Evolutionary conservation across 2,888 invertebrate genomes (phyloP).

Genomic region (Macropis europaea): DNA sequence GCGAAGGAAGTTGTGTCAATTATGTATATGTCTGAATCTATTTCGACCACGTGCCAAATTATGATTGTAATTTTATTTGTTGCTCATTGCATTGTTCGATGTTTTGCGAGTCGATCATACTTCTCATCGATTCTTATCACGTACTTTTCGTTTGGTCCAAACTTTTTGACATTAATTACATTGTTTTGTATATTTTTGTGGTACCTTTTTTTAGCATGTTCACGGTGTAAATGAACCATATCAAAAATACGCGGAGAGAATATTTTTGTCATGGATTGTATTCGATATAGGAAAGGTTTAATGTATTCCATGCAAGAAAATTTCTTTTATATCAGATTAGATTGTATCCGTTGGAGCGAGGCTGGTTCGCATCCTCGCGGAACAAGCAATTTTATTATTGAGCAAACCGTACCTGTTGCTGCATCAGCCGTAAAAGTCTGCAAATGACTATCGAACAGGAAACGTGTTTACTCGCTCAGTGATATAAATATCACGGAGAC

Average conservation of each 20-base stretch:
- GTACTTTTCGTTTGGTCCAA: too few relatives aligned
- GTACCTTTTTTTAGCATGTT: too few relatives aligned
- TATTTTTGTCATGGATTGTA: background rate
- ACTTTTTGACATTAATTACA: too few relatives aligned
- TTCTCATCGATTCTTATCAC: too few relatives aligned
- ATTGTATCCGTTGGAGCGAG: background rate
- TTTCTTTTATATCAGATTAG: background rate
- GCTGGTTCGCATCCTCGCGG: background rate
- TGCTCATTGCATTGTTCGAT: too few relatives aligned
- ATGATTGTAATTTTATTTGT: too few relatives aligned
- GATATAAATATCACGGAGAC: background rate
- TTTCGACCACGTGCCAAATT: too few relatives aligned
- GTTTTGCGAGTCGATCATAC: too few relatives aligned
- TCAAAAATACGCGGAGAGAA: background rate
- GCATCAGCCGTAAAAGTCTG: background rate
- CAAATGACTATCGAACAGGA: background rate
- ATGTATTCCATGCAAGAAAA: background rate
- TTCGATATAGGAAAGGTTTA: background rate
- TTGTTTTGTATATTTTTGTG: too few relatives aligned
- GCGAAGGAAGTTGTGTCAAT: too few relatives aligned
- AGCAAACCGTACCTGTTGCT: slow-evolving; percentile 31
- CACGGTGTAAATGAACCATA: too few relatives aligned
- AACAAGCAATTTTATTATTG: slow-evolving; percentile 19
- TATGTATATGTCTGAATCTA: too few relatives aligned
- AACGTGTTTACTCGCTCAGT: background rate